Conservation (phyloP, 2,888 invertebrate genomes). For the Priocnemis perturbator region DNA sequence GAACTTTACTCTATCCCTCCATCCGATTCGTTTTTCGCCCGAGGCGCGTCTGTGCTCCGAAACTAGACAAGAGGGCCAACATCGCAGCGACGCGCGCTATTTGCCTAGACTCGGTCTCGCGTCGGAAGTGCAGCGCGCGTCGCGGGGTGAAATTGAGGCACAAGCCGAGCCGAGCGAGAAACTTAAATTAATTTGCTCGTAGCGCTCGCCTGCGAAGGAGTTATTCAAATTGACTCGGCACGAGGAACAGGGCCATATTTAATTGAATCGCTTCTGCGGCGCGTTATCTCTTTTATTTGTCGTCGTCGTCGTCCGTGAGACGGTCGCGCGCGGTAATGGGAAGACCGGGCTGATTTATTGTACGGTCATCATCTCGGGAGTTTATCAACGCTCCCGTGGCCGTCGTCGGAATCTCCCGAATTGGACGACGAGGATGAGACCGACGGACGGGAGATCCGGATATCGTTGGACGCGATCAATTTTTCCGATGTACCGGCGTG, state of each 20-base stretch:
- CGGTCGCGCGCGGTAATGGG: constrained; percentile 19
- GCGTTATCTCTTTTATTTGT: constrained; percentile 34
- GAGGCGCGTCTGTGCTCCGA: no score
- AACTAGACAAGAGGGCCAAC: no score
- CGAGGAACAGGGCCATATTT: constrained; percentile 14
- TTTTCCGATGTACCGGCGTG: not conserved
- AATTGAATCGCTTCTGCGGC: constrained; percentile 38
- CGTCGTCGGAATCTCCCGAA: not conserved
- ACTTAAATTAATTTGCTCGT: no score
- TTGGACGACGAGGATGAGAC: constrained; percentile 15
- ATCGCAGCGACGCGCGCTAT: no score
- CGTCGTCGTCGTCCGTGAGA: not conserved
- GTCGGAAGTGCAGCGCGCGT: no score
- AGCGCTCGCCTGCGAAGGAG: no score
- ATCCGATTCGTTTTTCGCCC: no score
- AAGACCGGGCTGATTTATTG: constrained; percentile 23
- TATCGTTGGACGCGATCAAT: constrained; percentile 8
- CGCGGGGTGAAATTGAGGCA: no score
- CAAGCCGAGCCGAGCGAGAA: no score
- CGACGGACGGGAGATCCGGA: constrained; percentile 1
- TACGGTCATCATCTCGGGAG: constrained; percentile 14
- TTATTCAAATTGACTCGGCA: not conserved
- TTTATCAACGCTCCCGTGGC: constrained; percentile 24
- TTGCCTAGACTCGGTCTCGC: no score
- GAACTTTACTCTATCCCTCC: no score